Percentiles rank a stretch among this genome's conserved stretches.
phyloP scores from a whole-genome alignment of 2,113 vertebrate genomes.

The Sarotherodon lohbergeri region DNA sequence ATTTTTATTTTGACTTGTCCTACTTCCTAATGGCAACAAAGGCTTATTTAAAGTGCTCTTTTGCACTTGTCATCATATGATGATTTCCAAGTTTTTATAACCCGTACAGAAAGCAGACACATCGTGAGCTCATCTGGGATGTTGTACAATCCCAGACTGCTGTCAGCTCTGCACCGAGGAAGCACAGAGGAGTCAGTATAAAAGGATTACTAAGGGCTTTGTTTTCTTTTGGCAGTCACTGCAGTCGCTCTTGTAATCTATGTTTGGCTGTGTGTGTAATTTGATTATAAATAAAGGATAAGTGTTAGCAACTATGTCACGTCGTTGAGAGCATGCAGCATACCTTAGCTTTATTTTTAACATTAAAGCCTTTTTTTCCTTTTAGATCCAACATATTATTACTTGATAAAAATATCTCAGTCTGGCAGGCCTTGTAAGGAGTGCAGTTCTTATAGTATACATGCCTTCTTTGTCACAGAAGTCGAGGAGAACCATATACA shows the following conservation, averaged over 20 bases:
- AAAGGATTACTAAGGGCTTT: constrained; percentile 56
- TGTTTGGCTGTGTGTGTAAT: constrained; percentile 37
- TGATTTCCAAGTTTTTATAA: neutral
- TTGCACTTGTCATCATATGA: constrained; percentile 18
- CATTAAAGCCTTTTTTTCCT: neutral
- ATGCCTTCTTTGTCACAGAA: neutral
- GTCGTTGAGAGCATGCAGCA: neutral
- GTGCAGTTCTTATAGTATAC: neutral
- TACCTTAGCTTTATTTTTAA: neutral
- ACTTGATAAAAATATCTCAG: neutral
- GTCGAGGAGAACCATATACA: neutral
- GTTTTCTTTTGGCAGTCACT: constrained; percentile 42
- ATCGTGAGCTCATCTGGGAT: constrained; percentile 27
- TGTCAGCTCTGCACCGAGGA: constrained; percentile 16
- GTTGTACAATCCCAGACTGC: constrained; percentile 12
- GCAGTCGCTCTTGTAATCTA: constrained; percentile 41
- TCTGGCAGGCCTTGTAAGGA: neutral
- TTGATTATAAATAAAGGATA: constrained; percentile 12
- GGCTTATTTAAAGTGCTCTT: neutral
- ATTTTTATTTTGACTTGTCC: neutral
- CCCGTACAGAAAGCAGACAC: constrained; percentile 1
- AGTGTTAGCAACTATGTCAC: neutral
- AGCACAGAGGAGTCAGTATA: constrained; percentile 24
- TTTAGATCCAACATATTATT: neutral
- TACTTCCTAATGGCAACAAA: constrained; percentile 22